Base-by-base conservation (phyloP, 35 echinoderm and acorn worm species). In the Chiridota heheva region DNA sequence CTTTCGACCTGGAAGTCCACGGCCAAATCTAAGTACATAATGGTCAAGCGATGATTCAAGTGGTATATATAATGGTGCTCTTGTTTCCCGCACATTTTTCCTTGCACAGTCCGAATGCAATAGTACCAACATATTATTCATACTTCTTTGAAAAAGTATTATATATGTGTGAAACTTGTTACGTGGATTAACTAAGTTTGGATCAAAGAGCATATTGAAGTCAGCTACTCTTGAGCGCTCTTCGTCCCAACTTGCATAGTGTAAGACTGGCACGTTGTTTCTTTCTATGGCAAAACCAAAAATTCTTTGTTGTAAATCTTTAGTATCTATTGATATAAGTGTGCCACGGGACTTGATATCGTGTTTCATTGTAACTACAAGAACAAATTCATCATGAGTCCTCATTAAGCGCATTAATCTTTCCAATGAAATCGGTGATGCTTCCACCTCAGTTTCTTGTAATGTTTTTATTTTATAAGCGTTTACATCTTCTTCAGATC, bases 271-370 rank as follows among this genome's bases (percentile, higher is more conserved):
- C 27, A 76, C 41, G 28, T 76, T n/a, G 29, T 76, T 76, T 58
- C 45, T 26, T 44, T 76, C 41, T 49, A 76, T 76, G 24, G 72
- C 49, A 17, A 76, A 56, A n/a, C 72, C 72, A 56, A 76, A 76
- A 4, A 76, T 26, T 76, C 72, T 76, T 24, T 76, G 44, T 44
- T 5, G 29, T 6, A 55, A 32, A 58, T 76, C 72, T 2, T 0
- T 56, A 55, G 30, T 76, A 31, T 76, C 72, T 5, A 76, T 76
- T 18, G 72, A 49, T n/a, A 76, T 55, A 29, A 76, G 4, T 20
- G 72, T 76, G 16, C 72, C 72, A 24, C 58, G 49, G 44, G 58
- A 55, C 36, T 56, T 76, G 15, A 33, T 13, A 17, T 76, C 72
- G 3, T 32, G 18, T 76, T 76, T 76, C 26, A 76, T 8, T 12